phyloP scores from a whole-genome alignment of 2,797 vertebrate genomes.

The Ctenochaetus hawaiiensis region DNA sequence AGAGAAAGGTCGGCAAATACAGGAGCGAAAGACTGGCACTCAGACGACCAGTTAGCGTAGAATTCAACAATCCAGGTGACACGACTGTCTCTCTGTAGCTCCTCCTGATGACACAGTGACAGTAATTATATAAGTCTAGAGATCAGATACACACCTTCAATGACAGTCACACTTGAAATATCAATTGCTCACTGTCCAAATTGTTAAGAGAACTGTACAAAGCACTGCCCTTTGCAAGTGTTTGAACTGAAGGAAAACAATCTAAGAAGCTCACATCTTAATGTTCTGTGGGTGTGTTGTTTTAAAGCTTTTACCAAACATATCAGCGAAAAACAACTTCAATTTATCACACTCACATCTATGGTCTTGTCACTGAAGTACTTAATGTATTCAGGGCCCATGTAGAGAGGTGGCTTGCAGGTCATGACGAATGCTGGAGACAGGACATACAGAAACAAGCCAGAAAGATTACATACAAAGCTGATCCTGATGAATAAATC shows the following conservation, averaged over 20 bases:
- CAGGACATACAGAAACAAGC: neutral
- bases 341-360: slow-evolving; percentile 86
- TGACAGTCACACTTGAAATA: no score
- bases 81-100: slow-evolving; percentile 89
- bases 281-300: neutral
- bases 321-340: neutral
- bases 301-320: neutral
- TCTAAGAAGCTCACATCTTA: neutral
- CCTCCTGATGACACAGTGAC: slow-evolving; percentile 84
- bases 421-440: slow-evolving; percentile 93
- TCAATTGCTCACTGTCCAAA: no score
- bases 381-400: slow-evolving; percentile 97
- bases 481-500: neutral
- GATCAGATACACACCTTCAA: no score
- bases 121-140: neutral
- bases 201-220: neutral
- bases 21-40: slow-evolving; percentile 95
- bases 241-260: neutral
- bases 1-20: slow-evolving; percentile 94
- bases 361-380: slow-evolving; percentile 97
- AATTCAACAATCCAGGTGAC: slow-evolving; percentile 95
- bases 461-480: no score
- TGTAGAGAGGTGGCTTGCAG: slow-evolving; percentile 94
- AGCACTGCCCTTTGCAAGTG: neutral
- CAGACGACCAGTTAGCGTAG: slow-evolving; percentile 97